Evolutionary conservation across 2,113 vertebrate species (phyloP).

Genomic region (Urocolius indicus): DNA sequence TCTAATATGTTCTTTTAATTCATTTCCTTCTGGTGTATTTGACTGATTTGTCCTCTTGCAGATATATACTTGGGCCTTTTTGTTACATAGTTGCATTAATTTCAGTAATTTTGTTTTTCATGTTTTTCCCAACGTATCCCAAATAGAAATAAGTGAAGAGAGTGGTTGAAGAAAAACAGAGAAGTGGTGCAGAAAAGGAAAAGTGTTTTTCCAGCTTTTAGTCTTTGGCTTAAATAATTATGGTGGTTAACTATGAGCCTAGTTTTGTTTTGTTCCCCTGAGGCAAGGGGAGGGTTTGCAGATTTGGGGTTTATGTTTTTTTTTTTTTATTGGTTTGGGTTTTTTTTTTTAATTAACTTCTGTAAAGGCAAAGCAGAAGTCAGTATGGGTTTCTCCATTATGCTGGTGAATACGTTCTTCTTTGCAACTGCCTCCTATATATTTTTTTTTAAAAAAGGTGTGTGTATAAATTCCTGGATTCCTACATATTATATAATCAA

Average conservation of each 20-base stretch:
- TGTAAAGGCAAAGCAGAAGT: neutral
- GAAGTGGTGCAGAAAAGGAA: neutral
- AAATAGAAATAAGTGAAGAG: neutral
- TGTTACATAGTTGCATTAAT: neutral
- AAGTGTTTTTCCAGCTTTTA: neutral
- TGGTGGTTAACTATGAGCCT: neutral
- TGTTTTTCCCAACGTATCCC: neutral
- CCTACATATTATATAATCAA: neutral
- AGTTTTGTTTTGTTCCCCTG: neutral
- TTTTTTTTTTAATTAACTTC: neutral
- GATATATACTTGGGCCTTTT: neutral
- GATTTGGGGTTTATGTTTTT: neutral
- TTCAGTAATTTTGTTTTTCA: neutral
- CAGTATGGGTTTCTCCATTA: neutral
- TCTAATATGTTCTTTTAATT: conserved; percentile 1
- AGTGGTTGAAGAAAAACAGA: neutral
- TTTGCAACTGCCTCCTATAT: neutral
- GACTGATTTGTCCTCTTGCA: neutral
- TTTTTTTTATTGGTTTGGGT: neutral
- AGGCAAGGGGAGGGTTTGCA: neutral
- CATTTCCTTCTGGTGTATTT: neutral
- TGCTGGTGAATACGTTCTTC: neutral
- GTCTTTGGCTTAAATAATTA: neutral
- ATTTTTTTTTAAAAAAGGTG: neutral
- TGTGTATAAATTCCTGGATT: neutral